Evolutionary conservation across 1,140 invertebrate genomes (phyloP), one percentile per base, ranked within the genome.

Genomic region (Pinna nobilis): DNA sequence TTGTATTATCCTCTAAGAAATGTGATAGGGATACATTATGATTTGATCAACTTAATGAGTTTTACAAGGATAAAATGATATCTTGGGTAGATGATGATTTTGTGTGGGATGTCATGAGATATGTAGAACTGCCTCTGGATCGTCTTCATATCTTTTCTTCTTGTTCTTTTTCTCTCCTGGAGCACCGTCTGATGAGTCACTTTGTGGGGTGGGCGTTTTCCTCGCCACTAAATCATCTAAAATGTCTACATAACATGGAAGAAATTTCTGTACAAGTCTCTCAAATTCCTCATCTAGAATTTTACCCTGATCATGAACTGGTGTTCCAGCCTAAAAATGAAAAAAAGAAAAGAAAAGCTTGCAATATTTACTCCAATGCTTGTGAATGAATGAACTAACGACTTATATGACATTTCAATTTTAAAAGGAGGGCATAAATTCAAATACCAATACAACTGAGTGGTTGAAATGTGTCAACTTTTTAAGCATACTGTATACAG

Each of bases 201-300:
- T 55, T 7, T 3, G 1, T 25, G 63, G 61, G 4, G 44, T 70
- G 30, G 28, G 35, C 15, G 73, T 65, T 44, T 57, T 49, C 20
- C 60, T 35, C 30, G 50, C 39, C 7, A 37, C 30, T 11, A 73
- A 50, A 11, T 71, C 74, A 44, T 76, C 61, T 30, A 70, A 66
- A n/a, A 51, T 41, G 28, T 74, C 69, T 23, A 77, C 72, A 85
- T 94, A 95, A 82, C 92, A 93, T 1, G 95, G 94, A 73, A 95
- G 89, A 92, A 94, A 95, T 86, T 95, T 95, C 60, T 92, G 81
- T 72, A 97, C 90, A 82, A 95, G 92, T 81, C 94, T 92, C 77
- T 96, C 94, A 85, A 96, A 96, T 88, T 95, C 95, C 84, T 94
- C 93, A 87, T 96, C 95, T 71, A 97, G 91, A 78, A 92, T 93